Base-by-base conservation (phyloP, 2,797 vertebrate genomes). In the Rhynchotus rufescens region DNA sequence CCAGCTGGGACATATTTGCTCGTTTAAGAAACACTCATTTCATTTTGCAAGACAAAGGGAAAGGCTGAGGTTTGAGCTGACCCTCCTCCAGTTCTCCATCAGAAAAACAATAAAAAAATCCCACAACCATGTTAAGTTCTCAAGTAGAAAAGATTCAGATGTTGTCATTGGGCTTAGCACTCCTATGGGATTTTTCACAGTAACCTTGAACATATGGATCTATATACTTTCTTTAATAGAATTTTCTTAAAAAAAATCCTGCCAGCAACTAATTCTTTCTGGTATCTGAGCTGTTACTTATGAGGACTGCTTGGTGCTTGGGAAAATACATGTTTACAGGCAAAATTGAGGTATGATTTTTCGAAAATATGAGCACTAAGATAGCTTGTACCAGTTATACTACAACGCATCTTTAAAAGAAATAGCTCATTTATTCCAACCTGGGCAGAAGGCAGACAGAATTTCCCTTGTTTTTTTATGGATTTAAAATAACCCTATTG, bases 221-320 rank as follows among this genome's bases (percentile, higher is more conserved):
- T 49, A 32, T 72, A 79, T 56, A n/a, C 23, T 94, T 90, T 85
- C 81, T 83, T 89, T 84, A 47, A 85, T 92, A 90, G 1, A 75
- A 26, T 42, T 84, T 69, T 72, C 26, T 90, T 90, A 65, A 2
- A 74, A 84, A 30, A 93, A 69, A 54, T 80, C 42, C 65, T 73
- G 62, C n/a, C 52, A 91, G 80, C 84, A 72, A 87, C 36, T 81
- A 95, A 95, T 92, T 95, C 81, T 80, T 89, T 69, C 79, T 89
- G 61, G 69, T 84, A 89, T 86, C 76, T 90, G 80, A 94, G 90
- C 94, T 90, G 74, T 61, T 78, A 78, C 61, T 93, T 19, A n/a
- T 67, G 45, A 94, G 30, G 13, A 74, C 61, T 86, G 67, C 38
- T 88, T 69, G 75, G n/a, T 88, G 26, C 65, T 88, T 93, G 90